A percentile compares a stretch with the other conserved stretches of the same genome.
These are phyloP conservation scores for Dascillus cervinus DNA, from an alignment of 2,888 invertebrate genomes.

Conservation along the genomic window DNA sequence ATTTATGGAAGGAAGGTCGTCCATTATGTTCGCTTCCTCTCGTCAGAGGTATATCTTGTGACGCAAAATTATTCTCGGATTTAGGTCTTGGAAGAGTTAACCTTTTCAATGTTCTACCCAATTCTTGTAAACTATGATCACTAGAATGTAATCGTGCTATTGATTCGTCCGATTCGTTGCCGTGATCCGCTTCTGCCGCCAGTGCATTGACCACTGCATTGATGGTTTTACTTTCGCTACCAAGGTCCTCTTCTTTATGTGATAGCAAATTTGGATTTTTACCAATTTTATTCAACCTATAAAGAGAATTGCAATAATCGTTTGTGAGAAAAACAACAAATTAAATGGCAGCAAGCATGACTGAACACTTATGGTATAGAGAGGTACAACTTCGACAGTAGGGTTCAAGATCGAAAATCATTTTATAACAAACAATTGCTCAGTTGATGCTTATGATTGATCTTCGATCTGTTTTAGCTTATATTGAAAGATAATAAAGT, in stretches of 20 bases:
- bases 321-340: too few relatives aligned
- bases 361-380: too few relatives aligned
- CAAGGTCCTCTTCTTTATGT: constrained; percentile 64
- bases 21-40: constrained; percentile 49
- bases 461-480: too few relatives aligned
- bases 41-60: constrained; percentile 52
- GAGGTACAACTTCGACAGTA: too few relatives aligned
- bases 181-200: constrained; percentile 84
- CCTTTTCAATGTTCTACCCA: constrained; percentile 64
- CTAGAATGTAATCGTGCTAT: constrained; percentile 42
- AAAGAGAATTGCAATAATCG: too few relatives aligned
- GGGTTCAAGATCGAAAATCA: too few relatives aligned
- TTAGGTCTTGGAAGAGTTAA: constrained; percentile 70
- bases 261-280: constrained; percentile 92
- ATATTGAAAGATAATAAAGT: too few relatives aligned
- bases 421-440: too few relatives aligned
- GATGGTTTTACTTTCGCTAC: constrained; percentile 74
- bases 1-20: constrained; percentile 64
- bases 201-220: constrained; percentile 89
- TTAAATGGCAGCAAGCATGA: too few relatives aligned
- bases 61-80: constrained; percentile 74
- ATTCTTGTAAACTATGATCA: constrained; percentile 47
- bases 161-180: constrained; percentile 69
- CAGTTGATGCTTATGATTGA: too few relatives aligned
- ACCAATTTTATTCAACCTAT: constrained; percentile 86